A percentile compares a stretch with the other conserved stretches of the same genome.
These are phyloP conservation scores for Andrena fulva DNA, from an alignment of 2,888 invertebrate species.

Conservation along the genomic window DNA sequence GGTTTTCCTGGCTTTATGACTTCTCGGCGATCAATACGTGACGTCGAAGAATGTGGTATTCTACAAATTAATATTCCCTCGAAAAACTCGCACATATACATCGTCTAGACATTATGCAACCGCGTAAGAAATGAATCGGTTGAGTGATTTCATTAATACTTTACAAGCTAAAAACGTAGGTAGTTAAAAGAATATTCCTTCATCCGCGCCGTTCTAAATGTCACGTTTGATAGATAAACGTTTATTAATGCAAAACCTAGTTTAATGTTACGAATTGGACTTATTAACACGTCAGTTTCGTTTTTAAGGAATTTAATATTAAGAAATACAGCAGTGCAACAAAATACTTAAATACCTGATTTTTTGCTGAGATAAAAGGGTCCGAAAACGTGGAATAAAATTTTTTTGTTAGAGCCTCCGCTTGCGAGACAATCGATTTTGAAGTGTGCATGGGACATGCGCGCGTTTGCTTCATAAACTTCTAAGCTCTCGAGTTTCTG, in stretches of 20 bases:
- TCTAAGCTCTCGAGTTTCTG: no score
- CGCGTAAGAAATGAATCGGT: not conserved
- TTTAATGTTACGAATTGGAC: no score
- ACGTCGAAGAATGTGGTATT: not conserved
- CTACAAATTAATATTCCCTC: not conserved
- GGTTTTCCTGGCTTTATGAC: constrained; percentile 1
- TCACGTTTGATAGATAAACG: no score
- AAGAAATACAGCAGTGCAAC: no score
- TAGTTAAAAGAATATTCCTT: not conserved
- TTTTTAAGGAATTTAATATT: no score
- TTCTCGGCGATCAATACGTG: not conserved
- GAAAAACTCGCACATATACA: not conserved
- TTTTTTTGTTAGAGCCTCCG: no score
- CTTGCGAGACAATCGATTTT: not conserved
- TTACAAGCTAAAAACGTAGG: not conserved
- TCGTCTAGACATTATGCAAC: not conserved
- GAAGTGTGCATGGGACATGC: not conserved
- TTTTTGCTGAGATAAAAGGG: not conserved
- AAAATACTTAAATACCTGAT: no score
- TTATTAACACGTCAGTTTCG: no score
- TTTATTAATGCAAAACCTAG: no score
- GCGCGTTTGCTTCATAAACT: not conserved
- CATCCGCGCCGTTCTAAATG: no score
- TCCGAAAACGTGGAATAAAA: not conserved
- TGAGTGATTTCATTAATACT: not conserved